Evolutionary conservation across 1,140 invertebrate genomes (phyloP).

Genomic region (Gryon sp.): DNA sequence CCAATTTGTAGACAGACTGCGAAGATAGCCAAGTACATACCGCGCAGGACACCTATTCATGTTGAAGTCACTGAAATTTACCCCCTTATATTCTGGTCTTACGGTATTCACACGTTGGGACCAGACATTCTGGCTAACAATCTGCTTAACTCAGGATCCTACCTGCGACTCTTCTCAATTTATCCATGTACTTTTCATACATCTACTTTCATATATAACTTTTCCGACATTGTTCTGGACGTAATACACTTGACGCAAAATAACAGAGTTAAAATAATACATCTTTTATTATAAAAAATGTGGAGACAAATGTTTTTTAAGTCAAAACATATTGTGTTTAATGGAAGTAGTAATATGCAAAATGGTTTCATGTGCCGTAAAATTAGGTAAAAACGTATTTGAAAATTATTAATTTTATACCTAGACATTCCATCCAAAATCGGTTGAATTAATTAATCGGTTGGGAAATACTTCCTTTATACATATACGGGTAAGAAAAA

Average conservation of each 20-base stretch:
- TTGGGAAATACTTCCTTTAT: too few species aligned
- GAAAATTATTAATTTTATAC: too few species aligned
- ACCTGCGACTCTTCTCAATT: constrained; percentile 51
- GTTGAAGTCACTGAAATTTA: constrained; percentile 63
- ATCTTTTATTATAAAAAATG: constrained; percentile 14
- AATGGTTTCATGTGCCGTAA: too few species aligned
- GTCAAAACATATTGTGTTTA: too few species aligned
- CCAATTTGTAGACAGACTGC: constrained; percentile 52
- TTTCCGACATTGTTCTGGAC: constrained; percentile 11
- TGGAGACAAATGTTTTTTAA: too few species aligned
- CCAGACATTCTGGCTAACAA: constrained; percentile 55
- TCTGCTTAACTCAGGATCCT: constrained; percentile 53
- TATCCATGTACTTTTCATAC: constrained; percentile 49
- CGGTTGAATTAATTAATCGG: too few species aligned
- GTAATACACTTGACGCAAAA: constrained; percentile 33
- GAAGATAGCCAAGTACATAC: constrained; percentile 54
- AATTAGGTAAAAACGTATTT: too few species aligned
- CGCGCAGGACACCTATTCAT: constrained; percentile 56
- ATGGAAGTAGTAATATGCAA: too few species aligned
- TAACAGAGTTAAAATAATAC: constrained; percentile 28
- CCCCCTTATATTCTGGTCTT: constrained; percentile 63
- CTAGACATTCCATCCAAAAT: too few species aligned
- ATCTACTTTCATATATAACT: constrained; percentile 45
- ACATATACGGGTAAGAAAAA: too few species aligned
- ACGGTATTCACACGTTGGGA: constrained; percentile 64